phyloP scores from a whole-genome alignment of 2,888 invertebrate species.

The Brenthis hecate region DNA sequence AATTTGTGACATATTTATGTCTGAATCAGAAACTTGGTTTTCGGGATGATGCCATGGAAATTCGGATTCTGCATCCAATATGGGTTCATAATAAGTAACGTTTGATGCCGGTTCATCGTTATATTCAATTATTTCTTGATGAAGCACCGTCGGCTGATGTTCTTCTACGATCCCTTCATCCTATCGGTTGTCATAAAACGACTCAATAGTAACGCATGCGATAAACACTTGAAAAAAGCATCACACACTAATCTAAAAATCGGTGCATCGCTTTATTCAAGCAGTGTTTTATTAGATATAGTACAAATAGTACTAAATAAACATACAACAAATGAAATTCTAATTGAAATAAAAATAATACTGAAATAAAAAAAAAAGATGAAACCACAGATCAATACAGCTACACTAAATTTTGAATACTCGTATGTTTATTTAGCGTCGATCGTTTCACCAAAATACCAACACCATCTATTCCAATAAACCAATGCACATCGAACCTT shows the following conservation, averaged over 20 bases:
- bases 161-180: constrained; percentile 61
- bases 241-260: constrained; percentile 53
- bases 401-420: neutral
- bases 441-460: constrained; percentile 80
- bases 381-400: constrained; percentile 6
- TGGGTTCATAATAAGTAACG: constrained; percentile 59
- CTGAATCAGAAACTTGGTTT: constrained; percentile 50
- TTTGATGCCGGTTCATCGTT: constrained; percentile 39
- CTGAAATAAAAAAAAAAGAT: constrained; percentile 14
- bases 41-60: constrained; percentile 76
- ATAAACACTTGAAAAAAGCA: constrained; percentile 70
- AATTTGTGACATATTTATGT: constrained; percentile 48
- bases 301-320: constrained; percentile 54
- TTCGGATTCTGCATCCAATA: constrained; percentile 68
- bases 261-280: constrained; percentile 72
- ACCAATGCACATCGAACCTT: constrained; percentile 57
- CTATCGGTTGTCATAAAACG: constrained; percentile 73
- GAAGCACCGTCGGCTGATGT: constrained; percentile 48
- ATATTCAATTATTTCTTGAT: constrained; percentile 53
- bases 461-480: constrained; percentile 71
- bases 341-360: constrained; percentile 14
- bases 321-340: constrained; percentile 55
- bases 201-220: constrained; percentile 75
- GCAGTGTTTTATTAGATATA: constrained; percentile 56
- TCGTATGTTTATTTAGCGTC: constrained; percentile 71